phyloP scores from a whole-genome alignment of 1,140 invertebrate species.

The Asbolus verrucosus region DNA sequence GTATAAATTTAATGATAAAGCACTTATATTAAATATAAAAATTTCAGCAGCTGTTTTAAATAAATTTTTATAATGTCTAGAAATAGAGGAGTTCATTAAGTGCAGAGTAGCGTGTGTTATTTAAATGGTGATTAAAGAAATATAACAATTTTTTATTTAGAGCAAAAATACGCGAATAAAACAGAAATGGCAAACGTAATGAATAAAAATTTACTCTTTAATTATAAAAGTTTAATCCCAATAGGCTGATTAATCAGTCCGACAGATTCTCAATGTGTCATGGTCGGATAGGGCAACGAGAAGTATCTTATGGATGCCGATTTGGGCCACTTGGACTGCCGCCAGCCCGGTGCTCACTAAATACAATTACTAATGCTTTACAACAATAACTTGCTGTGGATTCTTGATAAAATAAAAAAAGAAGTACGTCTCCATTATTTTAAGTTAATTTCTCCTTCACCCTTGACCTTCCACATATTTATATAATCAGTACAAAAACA shows the following conservation, averaged over 20 bases:
- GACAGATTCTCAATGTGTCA: slow-evolving; percentile 14
- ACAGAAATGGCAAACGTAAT: background rate
- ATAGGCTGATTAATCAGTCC: slow-evolving; percentile 6
- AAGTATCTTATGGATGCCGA: slow-evolving; percentile 14
- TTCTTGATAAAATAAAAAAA: slow-evolving; percentile 5
- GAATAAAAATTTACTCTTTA: slow-evolving; percentile 19
- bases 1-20: too few relatives aligned
- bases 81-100: too few relatives aligned
- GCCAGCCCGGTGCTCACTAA: slow-evolving; percentile 29
- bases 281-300: slow-evolving; percentile 32
- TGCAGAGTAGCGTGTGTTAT: too few relatives aligned
- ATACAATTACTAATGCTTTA: slow-evolving; percentile 26
- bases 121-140: too few relatives aligned
- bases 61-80: too few relatives aligned
- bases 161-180: background rate
- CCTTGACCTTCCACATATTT: slow-evolving; percentile 17
- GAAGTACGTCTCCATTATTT: background rate
- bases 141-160: too few relatives aligned
- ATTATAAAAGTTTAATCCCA: slow-evolving; percentile 24
- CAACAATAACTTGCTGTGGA: slow-evolving; percentile 1
- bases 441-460: slow-evolving; percentile 23
- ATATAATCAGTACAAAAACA: slow-evolving; percentile 14
- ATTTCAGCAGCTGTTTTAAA: too few relatives aligned
- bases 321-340: slow-evolving; percentile 2
- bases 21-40: too few relatives aligned